These are phyloP conservation scores for Drosophila mulleri DNA, from an alignment of 2,888 invertebrate genomes.

Conservation along the genomic window DNA sequence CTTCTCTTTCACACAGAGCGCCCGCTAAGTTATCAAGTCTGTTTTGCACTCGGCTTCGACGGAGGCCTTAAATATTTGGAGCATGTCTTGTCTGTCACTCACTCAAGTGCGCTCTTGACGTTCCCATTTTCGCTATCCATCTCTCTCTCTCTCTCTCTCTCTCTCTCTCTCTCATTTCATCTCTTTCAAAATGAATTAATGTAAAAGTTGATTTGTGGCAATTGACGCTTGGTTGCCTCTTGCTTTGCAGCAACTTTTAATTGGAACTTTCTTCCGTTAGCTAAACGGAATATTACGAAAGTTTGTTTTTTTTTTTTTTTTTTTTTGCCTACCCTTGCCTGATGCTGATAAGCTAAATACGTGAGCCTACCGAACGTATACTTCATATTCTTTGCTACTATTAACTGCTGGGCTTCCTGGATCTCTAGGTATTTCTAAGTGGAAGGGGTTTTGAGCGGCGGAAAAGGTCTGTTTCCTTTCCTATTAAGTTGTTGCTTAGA, in stretches of 20 bases:
- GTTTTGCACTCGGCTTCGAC: slow-evolving; percentile 52
- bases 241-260: slow-evolving; percentile 66
- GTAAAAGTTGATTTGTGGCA: slow-evolving; percentile 76
- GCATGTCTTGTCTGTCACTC: slow-evolving; percentile 64
- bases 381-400: background rate
- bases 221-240: slow-evolving; percentile 64
- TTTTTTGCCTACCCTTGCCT: slow-evolving; percentile 1
- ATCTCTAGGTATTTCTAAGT: background rate
- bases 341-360: slow-evolving; percentile 11
- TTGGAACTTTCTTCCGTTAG: slow-evolving; percentile 51
- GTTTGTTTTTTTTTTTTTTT: slow-evolving; percentile 33
- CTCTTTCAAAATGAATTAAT: slow-evolving; percentile 67
- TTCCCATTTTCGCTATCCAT: slow-evolving; percentile 5
- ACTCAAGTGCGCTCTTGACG: slow-evolving; percentile 34
- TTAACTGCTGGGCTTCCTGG: background rate
- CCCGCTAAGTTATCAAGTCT: slow-evolving; percentile 54
- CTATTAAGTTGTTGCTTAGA: background rate
- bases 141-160: slow-evolving; percentile 1
- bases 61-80: slow-evolving; percentile 66
- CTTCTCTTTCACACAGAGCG: background rate
- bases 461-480: background rate
- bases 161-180: slow-evolving; percentile 24
- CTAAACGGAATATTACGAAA: slow-evolving; percentile 70
- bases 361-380: background rate
- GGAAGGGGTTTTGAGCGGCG: background rate